These are phyloP conservation scores for Cephalopterus ornatus DNA, from an alignment of 2,113 vertebrate species.

Conservation along the genomic window DNA sequence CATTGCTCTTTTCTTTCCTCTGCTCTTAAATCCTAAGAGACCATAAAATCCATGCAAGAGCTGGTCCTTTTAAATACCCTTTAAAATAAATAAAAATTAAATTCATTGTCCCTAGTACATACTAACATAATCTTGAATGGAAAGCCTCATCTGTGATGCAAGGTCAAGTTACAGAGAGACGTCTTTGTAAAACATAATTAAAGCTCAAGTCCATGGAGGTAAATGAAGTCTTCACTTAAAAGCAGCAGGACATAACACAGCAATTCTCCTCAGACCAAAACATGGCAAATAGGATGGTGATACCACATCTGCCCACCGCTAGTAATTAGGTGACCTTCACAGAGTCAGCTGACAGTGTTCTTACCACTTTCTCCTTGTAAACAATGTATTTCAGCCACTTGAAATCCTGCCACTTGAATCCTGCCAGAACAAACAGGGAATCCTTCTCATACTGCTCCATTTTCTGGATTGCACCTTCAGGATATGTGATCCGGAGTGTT, in stretches of 20 bases:
- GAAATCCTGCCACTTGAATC: constrained; percentile 96
- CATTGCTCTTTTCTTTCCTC: background rate
- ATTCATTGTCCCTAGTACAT: background rate
- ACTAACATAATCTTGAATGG: background rate
- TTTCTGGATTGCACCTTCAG: constrained; percentile 95
- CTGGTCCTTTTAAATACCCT: background rate
- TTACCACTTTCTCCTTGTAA: constrained; percentile 95
- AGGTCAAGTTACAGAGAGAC: background rate
- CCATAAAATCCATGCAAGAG: background rate
- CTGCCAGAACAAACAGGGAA: constrained; percentile 94
- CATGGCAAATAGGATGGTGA: background rate
- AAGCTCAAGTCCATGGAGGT: background rate
- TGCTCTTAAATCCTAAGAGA: background rate
- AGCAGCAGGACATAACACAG: background rate
- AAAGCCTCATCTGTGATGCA: background rate
- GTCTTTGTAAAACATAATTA: background rate
- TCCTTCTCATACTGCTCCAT: constrained; percentile 89
- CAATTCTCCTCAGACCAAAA: background rate
- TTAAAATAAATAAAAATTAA: background rate
- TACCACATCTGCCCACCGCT: background rate
- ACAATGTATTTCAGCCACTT: constrained; percentile 97
- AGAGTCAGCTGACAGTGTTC: constrained; percentile 1
- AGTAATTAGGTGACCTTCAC: background rate
- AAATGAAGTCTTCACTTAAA: background rate
- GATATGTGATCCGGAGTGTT: constrained; percentile 95